Base-by-base conservation (phyloP, 53 echinoderm and acorn worm genomes). In the Mesocentrotus franciscanus region DNA sequence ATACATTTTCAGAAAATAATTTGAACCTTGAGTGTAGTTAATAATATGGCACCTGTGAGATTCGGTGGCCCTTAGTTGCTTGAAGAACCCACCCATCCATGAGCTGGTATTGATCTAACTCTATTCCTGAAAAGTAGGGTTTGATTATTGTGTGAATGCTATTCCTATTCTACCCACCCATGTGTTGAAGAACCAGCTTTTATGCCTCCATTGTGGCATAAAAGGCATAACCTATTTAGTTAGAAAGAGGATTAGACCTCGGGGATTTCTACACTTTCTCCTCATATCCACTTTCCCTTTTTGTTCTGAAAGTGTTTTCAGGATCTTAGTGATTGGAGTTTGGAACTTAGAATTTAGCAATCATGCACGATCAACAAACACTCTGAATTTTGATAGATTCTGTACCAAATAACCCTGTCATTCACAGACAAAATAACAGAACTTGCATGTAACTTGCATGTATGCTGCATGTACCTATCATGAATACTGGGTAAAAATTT, bases 81-180 rank as follows among this genome's bases (percentile, higher is more conserved):
- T 81, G 18, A 81, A 42, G 81, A 39, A 81, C 12, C 20, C 10
- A 81, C 42, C 42, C 81, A 81, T 42, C 81, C 42, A 36, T 81
- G 81, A 81, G 36, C 81, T 81, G 36, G 39, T 81, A 81, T 81
- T 81, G 81, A 81, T 81, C 42, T 42, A 81, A 24, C 68, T 76
- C 30, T 29, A 76, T 76, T 76, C 33, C 33, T 76, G 13, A 12
- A 14, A 29, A n/a, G 33, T 30, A 32, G 76, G 30, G 76, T 33
- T 32, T 22, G 11, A 33, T 29, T 76, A 14, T 75, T 75, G 75
- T 75, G 26, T 68, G 68, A 68, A 68, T 66, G 17, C 66, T 18
- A 17, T 6, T 8, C 3, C 75, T 75, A 32, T 75, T 75, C 2
- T 75, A 75, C 75, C 32, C 10, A 32, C 29, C 75, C 75, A 29